Base-by-base conservation (phyloP, 2,113 vertebrate genomes). In the Castor canadensis region DNA sequence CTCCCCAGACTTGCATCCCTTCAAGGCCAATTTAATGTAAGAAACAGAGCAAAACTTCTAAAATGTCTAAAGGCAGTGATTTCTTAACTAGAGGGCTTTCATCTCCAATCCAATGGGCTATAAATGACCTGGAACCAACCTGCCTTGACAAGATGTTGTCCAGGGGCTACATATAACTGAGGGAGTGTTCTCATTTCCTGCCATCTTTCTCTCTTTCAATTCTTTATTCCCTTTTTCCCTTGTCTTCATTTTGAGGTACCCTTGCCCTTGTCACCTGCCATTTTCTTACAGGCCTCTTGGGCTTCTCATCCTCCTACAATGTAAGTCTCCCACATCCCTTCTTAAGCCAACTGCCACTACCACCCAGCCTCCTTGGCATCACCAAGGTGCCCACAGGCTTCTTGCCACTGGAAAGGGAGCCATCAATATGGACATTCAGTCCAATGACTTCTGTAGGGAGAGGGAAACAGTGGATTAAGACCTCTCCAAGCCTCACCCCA, bases 91-190 rank as follows among this genome's bases (percentile, higher is more conserved):
- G 26, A 40, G 16, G 2, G 17, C 72, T 62, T 80, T 13, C 5
- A 0, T 1, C 45, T 28, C 24, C n/a, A 9, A n/a, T 3, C 81
- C 3, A 7, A 43, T 8, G 8, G 38, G 6, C 52, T 17, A 0
- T 15, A 2, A 12, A 58, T 16, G 5, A 40, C 45, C 91, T 11
- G 13, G 72, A 83, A 60, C 15, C 9, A 28, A 40, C 32, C n/a
- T 56, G 17, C 47, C n/a, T 8, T 24, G 54, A 52, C 30, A 64
- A 58, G 30, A 20, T n/a, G 24, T 43, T 45, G 16, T 6, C 32
- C 81, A 76, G 79, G 32, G 52, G 6, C 45, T 20, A 49, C 1
- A 19, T 12, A 7, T 1, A 24, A 22, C 32, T 15, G 7, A 16
- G 3, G 56, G 12, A 6, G 32, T 19, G 47, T 26, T n/a, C 45